Percentiles rank a stretch among this genome's conserved stretches.
These are phyloP conservation scores for Epinephelus malabaricus DNA, from an alignment of 2,797 vertebrate genomes.

Conservation along the genomic window DNA sequence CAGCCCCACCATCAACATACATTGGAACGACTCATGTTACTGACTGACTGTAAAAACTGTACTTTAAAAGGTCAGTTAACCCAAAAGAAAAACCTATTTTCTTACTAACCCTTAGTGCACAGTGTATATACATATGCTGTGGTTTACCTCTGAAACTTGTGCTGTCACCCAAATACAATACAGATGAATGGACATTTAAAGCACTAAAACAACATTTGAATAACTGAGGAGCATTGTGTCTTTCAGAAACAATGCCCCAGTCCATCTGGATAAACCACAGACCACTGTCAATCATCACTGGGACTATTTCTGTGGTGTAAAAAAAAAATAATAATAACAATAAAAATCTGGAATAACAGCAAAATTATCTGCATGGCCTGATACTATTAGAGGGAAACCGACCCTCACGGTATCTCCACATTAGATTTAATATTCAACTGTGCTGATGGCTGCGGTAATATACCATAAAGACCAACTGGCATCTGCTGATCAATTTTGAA, in stretches of 20 bases:
- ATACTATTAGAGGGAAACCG: background rate
- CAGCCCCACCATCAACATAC: background rate
- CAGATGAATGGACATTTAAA: background rate
- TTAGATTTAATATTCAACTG: conserved; percentile 18
- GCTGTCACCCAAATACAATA: background rate
- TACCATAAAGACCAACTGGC: background rate
- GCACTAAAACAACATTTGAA: too few relatives aligned
- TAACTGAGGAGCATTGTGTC: background rate
- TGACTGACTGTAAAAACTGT: too few relatives aligned
- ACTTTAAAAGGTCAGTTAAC: background rate
- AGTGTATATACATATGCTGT: background rate
- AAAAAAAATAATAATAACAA: background rate
- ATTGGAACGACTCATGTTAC: background rate
- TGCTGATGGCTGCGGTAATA: background rate
- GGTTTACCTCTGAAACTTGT: background rate
- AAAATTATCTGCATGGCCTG: background rate
- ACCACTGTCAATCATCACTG: background rate
- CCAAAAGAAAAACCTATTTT: background rate
- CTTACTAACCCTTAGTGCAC: background rate
- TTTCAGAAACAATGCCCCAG: background rate
- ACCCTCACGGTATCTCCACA: background rate
- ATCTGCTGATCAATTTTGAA: conserved; percentile 31
- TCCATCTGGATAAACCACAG: background rate
- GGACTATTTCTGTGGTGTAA: background rate
- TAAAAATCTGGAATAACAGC: background rate